phyloP scores from a whole-genome alignment of 2,113 vertebrate genomes.

The Hassar affinis region DNA sequence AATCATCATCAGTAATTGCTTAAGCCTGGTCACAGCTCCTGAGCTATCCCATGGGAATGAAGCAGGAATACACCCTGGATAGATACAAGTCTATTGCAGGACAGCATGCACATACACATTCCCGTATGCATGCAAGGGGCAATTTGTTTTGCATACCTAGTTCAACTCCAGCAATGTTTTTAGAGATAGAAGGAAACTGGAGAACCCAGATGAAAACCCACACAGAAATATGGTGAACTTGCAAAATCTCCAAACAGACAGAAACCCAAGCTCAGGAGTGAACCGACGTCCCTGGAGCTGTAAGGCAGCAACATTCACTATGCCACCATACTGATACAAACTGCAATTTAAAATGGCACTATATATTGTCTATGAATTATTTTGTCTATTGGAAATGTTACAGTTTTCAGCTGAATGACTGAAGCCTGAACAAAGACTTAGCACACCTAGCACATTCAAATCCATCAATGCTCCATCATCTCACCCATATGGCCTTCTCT shows the following conservation, averaged over 20 bases:
- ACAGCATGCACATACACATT: background rate
- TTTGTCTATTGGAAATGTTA: background rate
- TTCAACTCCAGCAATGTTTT: background rate
- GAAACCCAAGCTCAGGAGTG: background rate
- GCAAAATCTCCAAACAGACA: background rate
- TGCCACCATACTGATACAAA: background rate
- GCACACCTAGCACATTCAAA: background rate
- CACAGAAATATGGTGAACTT: background rate
- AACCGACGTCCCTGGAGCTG: background rate
- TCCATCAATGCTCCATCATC: background rate
- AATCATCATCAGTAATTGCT: background rate
- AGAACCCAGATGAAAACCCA: background rate
- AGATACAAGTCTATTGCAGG: no score
- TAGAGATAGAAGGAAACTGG: background rate
- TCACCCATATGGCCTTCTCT: background rate
- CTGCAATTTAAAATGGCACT: background rate
- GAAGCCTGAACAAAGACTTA: background rate
- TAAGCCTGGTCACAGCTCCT: background rate
- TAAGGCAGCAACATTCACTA: background rate
- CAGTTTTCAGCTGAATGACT: background rate
- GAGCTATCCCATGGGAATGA: background rate
- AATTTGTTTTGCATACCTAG: background rate
- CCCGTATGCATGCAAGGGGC: background rate
- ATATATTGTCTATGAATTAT: background rate
- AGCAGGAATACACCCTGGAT: background rate